Conservation (phyloP, 2,888 invertebrate species). For the Chrysina gloriosa region DNA sequence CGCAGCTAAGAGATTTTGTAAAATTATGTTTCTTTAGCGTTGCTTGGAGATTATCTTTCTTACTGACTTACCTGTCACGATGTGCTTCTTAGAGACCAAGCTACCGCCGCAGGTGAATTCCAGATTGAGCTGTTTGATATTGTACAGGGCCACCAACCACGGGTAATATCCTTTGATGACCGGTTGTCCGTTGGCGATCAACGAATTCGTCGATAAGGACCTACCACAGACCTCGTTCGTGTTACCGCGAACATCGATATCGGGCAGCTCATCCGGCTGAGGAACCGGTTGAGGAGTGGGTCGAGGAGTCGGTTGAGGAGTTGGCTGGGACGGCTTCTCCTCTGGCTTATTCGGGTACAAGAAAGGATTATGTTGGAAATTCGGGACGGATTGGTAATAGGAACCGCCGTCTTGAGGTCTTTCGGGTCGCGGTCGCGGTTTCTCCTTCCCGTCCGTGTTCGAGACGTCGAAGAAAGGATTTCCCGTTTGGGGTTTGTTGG, state of each 20-base stretch:
- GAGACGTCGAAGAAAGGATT: constrained; percentile 13
- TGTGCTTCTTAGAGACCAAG: constrained; percentile 58
- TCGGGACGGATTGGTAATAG: neutral
- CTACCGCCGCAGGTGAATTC: constrained; percentile 62
- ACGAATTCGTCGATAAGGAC: constrained; percentile 55
- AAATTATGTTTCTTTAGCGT: too few species aligned
- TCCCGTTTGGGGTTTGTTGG: neutral
- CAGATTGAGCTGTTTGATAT: constrained; percentile 56
- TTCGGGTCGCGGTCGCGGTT: neutral
- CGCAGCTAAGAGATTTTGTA: constrained; percentile 52
- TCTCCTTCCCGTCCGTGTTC: neutral
- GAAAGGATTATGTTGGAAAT: neutral
- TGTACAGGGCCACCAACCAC: constrained; percentile 62
- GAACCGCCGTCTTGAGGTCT: neutral
- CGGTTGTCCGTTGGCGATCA: constrained; percentile 57
- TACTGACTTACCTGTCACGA: constrained; percentile 58
- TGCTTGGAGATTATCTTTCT: too few species aligned
- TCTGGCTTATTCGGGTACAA: neutral
- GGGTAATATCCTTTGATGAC: constrained; percentile 60
- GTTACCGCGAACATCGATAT: constrained; percentile 3
- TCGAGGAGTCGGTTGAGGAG: constrained; percentile 3
- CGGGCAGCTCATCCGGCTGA: constrained; percentile 10
- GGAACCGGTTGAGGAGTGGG: neutral
- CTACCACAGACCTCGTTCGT: constrained; percentile 54
- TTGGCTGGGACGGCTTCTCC: neutral